These are phyloP conservation scores for Pegoplata infirma DNA, from an alignment of 2,888 invertebrate species.

Conservation along the genomic window DNA sequence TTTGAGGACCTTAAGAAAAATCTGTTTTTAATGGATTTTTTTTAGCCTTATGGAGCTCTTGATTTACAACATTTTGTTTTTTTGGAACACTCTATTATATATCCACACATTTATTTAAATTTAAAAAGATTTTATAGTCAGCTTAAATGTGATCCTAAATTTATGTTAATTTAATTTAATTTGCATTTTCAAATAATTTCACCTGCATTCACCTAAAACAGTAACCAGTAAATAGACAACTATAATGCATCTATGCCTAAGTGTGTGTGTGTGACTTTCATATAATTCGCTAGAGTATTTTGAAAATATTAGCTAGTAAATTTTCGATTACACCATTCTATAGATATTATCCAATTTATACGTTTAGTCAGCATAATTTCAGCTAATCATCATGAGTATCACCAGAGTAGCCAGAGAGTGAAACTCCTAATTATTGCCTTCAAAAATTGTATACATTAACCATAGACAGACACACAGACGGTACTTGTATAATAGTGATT, in stretches of 20 bases:
- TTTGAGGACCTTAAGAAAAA: too few species aligned
- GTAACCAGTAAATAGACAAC: too few species aligned
- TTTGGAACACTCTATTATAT: too few species aligned
- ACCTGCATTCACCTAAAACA: conserved; percentile 1
- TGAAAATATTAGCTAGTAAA: conserved; percentile 37
- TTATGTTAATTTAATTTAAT: conserved; percentile 48
- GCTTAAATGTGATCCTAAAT: conserved; percentile 27
- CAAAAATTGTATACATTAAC: conserved; percentile 7
- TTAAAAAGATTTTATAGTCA: conserved; percentile 13
- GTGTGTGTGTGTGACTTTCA: too few species aligned
- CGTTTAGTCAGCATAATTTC: conserved; percentile 57
- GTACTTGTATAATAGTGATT: conserved; percentile 35
- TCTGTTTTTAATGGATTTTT: too few species aligned
- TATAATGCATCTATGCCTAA: too few species aligned
- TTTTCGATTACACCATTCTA: conserved; percentile 51
- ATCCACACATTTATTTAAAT: conserved; percentile 34
- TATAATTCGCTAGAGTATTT: conserved; percentile 52
- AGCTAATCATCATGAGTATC: conserved; percentile 55
- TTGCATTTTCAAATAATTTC: conserved; percentile 24
- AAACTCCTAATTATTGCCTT: conserved; percentile 39
- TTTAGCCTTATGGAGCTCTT: too few species aligned
- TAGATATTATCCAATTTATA: conserved; percentile 56
- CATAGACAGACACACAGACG: conserved; percentile 1
- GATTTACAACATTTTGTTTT: too few species aligned
- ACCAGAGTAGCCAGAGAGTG: not conserved